Evolutionary conservation across 2,113 vertebrate species (phyloP).

Genomic region (Albula goreensis): DNA sequence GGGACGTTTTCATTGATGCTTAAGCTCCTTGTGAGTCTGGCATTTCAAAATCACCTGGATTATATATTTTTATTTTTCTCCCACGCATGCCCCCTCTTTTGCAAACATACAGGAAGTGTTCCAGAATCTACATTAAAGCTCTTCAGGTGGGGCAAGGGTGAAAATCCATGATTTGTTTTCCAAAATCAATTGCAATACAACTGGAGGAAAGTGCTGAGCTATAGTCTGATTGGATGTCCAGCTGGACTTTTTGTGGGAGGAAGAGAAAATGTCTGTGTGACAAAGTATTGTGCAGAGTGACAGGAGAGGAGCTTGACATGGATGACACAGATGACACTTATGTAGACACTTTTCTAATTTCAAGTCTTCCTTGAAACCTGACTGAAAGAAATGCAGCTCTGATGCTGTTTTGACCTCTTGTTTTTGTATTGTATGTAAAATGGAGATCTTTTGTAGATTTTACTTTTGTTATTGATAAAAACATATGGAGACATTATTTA

Average conservation of each 20-base stretch:
- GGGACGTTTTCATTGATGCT: not conserved
- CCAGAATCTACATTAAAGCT: constrained; percentile 44
- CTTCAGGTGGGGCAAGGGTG: constrained; percentile 22
- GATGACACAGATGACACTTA: constrained; percentile 18
- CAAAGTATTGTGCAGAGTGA: not conserved
- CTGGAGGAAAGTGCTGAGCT: constrained; percentile 7
- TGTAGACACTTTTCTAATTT: constrained; percentile 72
- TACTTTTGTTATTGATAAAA: constrained; percentile 79
- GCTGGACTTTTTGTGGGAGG: not conserved
- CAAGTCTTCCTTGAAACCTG: constrained; percentile 78
- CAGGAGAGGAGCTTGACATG: constrained; percentile 15
- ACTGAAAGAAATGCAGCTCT: constrained; percentile 64
- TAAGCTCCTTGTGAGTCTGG: not conserved
- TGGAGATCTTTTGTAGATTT: constrained; percentile 76
- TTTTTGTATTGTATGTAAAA: constrained; percentile 79
- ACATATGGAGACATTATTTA: constrained; percentile 72
- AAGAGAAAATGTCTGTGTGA: not conserved
- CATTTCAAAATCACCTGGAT: not conserved
- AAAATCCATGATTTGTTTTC: not conserved
- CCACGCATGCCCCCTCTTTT: constrained; percentile 17
- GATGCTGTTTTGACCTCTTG: constrained; percentile 66
- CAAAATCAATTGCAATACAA: not conserved
- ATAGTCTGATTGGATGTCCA: constrained; percentile 4
- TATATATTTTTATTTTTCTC: constrained; percentile 6
- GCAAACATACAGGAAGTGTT: constrained; percentile 33